Conservation (phyloP, 2,888 invertebrate genomes). For the Drosophila maculinotata region DNA sequence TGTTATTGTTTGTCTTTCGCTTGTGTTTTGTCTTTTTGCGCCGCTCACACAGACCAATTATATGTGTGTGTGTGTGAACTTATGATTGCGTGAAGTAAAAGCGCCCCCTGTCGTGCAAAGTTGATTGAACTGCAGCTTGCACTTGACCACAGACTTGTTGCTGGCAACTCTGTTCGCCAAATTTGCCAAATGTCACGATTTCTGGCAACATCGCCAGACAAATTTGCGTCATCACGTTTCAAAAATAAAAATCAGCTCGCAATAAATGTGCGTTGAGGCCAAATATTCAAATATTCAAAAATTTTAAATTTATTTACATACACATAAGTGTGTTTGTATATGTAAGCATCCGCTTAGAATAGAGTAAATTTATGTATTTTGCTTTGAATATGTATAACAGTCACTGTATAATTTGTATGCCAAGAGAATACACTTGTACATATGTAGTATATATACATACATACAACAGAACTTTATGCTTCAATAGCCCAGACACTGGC, state of each 20-base stretch:
- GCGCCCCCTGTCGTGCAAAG: slow-evolving; percentile 42
- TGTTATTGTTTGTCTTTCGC: slow-evolving; percentile 46
- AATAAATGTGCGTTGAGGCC: slow-evolving; percentile 30
- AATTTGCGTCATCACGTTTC: slow-evolving; percentile 50
- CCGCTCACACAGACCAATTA: slow-evolving; percentile 7
- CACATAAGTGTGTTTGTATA: background rate
- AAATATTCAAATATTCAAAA: slow-evolving; percentile 24
- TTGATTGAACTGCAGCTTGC: slow-evolving; percentile 42
- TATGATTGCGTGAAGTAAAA: slow-evolving; percentile 30
- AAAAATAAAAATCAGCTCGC: slow-evolving; percentile 33
- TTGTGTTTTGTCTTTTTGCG: slow-evolving; percentile 19
- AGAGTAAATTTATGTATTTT: slow-evolving; percentile 6
- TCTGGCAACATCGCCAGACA: background rate
- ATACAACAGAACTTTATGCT: slow-evolving; percentile 25
- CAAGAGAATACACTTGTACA: background rate
- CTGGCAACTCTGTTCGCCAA: slow-evolving; percentile 15
- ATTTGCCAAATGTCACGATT: background rate
- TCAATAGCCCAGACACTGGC: slow-evolving; percentile 29
- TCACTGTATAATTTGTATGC: slow-evolving; percentile 1
- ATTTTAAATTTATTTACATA: slow-evolving; percentile 25
- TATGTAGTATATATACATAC: background rate
- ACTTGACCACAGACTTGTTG: slow-evolving; percentile 39
- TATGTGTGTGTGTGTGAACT: slow-evolving; percentile 15
- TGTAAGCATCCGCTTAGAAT: slow-evolving; percentile 1
- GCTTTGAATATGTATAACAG: slow-evolving; percentile 1